Evolutionary conservation across 2,888 invertebrate genomes (phyloP), one percentile per base, ranked within the genome.

Genomic region (Sisyra nigra): DNA sequence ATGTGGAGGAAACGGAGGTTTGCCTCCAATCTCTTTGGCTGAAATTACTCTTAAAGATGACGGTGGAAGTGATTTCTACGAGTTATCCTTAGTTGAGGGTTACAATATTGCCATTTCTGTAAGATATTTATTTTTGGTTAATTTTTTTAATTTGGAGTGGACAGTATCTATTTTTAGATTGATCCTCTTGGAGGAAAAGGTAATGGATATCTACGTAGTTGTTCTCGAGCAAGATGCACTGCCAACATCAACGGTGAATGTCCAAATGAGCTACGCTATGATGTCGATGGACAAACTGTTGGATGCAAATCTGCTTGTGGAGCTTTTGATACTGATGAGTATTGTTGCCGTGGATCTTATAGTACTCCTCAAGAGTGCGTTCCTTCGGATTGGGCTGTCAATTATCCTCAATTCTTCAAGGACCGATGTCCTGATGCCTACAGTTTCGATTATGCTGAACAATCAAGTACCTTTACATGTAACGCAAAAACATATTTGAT

Each of bases 401-500:
- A 62, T 44, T 67, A 64, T 48, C 61, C 67, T 32, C 41, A 50
- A 7, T 58, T 57, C 42, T 67, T 69, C 55, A 69, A 69, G 50
- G 46, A 51, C 1, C 54, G 58, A 9, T 71, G 71, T 50, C 70
- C 70, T 2, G 62, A 64, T 44, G 69, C 69, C 8, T 69, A 69
- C 55, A 65, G 65, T 45, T 70, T 69, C 48, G 67, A 68, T 13
- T 69, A 68, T 48, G 71, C 70, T 53, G 68, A 70, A 48, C 50
- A 55, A 30, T 60, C 62, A 41, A 66, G 65, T 50, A 64, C 65
- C 1, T 68, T 65, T 50, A 66, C 66, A 34, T 70, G 70, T 41
- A 46, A 47, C 11, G 55, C 59, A 13, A 40, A 48, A 8, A 48
- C 50, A 15, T 61, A 61, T 45, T 51, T 47, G 17, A 47, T 61